These are phyloP conservation scores for Acromyrmex echinatior DNA, from an alignment of 1,140 invertebrate genomes.

Conservation along the genomic window DNA sequence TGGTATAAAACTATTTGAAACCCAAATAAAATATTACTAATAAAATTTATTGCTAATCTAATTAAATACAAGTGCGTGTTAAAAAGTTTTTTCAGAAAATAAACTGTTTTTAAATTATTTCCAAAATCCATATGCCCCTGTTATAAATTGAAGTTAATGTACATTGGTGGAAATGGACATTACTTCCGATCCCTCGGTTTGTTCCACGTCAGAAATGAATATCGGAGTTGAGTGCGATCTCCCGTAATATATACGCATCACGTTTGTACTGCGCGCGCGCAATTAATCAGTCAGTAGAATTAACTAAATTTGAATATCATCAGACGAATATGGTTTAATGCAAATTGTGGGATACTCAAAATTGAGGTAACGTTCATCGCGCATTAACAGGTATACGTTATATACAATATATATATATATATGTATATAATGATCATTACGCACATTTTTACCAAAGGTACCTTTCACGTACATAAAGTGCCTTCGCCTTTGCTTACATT, in stretches of 20 bases:
- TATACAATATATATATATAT: background rate
- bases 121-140: too few species aligned
- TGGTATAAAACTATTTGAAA: too few species aligned
- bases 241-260: background rate
- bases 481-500: background rate
- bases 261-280: background rate
- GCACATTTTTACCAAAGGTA: background rate
- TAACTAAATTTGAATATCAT: constrained; percentile 36
- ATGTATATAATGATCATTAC: background rate
- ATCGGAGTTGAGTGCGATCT: constrained; percentile 4
- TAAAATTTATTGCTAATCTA: too few species aligned
- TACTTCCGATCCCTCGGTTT: background rate
- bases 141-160: too few species aligned
- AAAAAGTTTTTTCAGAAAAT: too few species aligned
- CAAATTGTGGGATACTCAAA: constrained; percentile 5
- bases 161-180: too few species aligned
- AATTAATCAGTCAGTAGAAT: constrained; percentile 23
- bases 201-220: constrained; percentile 10
- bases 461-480: background rate
- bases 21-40: too few species aligned
- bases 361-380: constrained; percentile 5
- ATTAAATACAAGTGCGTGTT: too few species aligned
- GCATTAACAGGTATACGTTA: background rate
- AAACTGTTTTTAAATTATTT: too few species aligned
- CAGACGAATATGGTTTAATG: constrained; percentile 22